Base-by-base conservation (phyloP, 2,113 vertebrate species). In the Rhinichthys klamathensis region DNA sequence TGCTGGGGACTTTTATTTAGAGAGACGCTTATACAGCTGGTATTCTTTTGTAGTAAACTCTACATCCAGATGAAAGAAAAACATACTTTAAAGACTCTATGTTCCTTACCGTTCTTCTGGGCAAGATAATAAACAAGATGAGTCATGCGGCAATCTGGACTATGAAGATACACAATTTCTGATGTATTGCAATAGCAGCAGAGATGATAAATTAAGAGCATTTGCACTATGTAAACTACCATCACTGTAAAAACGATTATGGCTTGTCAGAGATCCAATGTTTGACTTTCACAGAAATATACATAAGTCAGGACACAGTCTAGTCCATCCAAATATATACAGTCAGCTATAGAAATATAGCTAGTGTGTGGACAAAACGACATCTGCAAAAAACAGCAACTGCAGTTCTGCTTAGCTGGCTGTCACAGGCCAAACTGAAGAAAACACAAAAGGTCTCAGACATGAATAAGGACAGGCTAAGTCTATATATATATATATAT, bases 251-350 rank as follows among this genome's bases (percentile, higher is more conserved):
- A 80, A 61, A 70, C 1, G 2, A n/a, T 54, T 54, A 23, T 56
- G 3, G 18, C 44, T 27, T 18, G 70, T 58, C 32, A 18, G 54
- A 82, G 32, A 6, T 46, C 44, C 63, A 54, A 11, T 82, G 75
- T 88, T 88, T 88, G 82, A 88, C 85, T 81, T 78, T 82, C 60
- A 49, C 41, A 56, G 35, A 78, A 84, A 78, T 8, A 49, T 25
- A 84, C 69, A 88, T 77, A 44, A 86, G 86, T 74, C 74, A 88
- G 18, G 58, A 77, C 38, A 35, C 23, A 58, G 32, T 84, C 18
- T 65, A 30, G 69, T n/a, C 35, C 6, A 21, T 82, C 61, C 61
- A 72, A 81, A 61, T 56, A 21, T 51, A 80, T 46, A 73, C 67
- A 75, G 75, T 81, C 83, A 54, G 7, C 13, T 27, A 81, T 46